phyloP scores from a whole-genome alignment of 2,797 vertebrate genomes.

The Enteromius thamalakanensis region DNA sequence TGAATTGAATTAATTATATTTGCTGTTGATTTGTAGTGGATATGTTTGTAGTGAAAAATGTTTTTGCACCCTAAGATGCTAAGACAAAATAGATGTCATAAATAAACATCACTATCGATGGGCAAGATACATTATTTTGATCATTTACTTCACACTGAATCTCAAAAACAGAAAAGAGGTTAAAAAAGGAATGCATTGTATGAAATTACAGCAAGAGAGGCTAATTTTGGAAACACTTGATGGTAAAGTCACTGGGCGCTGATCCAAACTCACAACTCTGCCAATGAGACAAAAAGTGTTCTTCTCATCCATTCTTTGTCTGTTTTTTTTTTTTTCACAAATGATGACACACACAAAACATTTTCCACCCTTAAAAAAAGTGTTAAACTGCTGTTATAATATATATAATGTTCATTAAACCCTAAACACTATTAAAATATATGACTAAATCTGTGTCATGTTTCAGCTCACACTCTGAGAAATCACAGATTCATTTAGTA shows the following conservation, averaged over 20 bases:
- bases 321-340: neutral
- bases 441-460: neutral
- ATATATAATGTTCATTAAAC: neutral
- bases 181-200: neutral
- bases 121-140: neutral
- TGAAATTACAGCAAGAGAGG: neutral
- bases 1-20: too few species aligned
- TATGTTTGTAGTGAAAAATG: neutral
- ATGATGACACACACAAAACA: neutral
- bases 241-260: constrained; percentile 13
- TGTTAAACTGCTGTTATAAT: neutral
- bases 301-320: neutral
- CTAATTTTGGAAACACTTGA: constrained; percentile 26
- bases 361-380: neutral
- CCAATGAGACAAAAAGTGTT: neutral
- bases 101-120: neutral
- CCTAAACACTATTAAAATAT: neutral
- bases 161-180: neutral
- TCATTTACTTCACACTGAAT: neutral
- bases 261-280: constrained; percentile 29
- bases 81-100: neutral
- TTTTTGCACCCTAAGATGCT: neutral
- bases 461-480: neutral
- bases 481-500: constrained; percentile 12
- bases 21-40: neutral